These are phyloP conservation scores for Pyrgilauda ruficollis DNA, from an alignment of 2,113 vertebrate genomes.

Conservation along the genomic window DNA sequence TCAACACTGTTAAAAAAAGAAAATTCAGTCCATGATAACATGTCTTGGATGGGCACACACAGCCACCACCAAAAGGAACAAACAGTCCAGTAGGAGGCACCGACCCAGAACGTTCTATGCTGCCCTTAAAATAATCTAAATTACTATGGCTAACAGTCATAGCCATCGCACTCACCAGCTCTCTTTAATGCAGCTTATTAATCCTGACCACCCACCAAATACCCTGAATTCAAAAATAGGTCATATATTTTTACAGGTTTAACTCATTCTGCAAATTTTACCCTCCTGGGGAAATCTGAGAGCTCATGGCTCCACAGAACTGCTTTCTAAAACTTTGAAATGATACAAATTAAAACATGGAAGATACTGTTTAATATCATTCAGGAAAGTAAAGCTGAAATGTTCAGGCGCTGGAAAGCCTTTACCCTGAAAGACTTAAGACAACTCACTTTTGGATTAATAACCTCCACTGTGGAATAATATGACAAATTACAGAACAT, in stretches of 20 bases:
- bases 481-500: neutral
- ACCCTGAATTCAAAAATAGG: neutral
- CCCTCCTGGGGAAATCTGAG: neutral
- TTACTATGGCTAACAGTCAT: neutral
- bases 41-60: neutral
- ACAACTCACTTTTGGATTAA: neutral
- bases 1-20: neutral
- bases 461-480: neutral
- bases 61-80: neutral
- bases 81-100: neutral
- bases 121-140: slow-evolving; percentile 17
- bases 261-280: neutral
- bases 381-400: neutral
- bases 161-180: neutral
- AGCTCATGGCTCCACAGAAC: neutral
- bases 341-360: neutral
- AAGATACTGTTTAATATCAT: neutral
- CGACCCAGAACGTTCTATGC: neutral
- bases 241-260: neutral
- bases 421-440: neutral
- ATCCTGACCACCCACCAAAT: neutral
- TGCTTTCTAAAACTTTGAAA: neutral
- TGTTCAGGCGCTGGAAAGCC: neutral
- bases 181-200: neutral
- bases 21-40: neutral